Conservation (phyloP, 2,888 invertebrate genomes). For the Archips crataeganus region DNA sequence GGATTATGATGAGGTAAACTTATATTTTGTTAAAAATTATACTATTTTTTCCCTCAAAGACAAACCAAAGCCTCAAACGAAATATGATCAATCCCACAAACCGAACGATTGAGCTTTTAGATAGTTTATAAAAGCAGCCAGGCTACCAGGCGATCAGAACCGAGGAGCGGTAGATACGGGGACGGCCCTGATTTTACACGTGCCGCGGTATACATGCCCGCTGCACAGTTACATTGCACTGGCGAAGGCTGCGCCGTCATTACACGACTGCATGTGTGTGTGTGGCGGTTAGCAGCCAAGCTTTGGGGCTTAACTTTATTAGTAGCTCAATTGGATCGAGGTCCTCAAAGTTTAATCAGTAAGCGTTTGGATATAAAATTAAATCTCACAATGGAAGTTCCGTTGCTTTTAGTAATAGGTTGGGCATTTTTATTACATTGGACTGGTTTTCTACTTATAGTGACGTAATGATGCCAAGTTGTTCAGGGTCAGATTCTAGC, state of each 20-base stretch:
- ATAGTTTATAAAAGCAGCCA: slow-evolving; percentile 50
- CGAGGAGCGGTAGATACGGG: slow-evolving; percentile 50
- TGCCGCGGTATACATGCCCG: slow-evolving; percentile 59
- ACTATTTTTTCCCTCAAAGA: slow-evolving; percentile 7
- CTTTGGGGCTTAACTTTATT: slow-evolving; percentile 80
- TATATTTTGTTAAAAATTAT: neutral
- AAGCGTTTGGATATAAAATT: slow-evolving; percentile 56
- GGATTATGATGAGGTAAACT: neutral
- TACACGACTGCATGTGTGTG: slow-evolving; percentile 55
- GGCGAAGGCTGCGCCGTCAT: slow-evolving; percentile 74
- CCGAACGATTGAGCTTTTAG: slow-evolving; percentile 43
- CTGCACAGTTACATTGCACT: slow-evolving; percentile 70
- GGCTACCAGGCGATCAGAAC: slow-evolving; percentile 70
- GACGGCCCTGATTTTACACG: slow-evolving; percentile 72
- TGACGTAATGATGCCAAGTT: neutral
- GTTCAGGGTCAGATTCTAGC: too few relatives aligned
- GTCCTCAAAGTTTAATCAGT: slow-evolving; percentile 62
- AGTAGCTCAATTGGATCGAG: slow-evolving; percentile 74
- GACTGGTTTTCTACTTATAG: neutral
- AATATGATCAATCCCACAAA: slow-evolving; percentile 41
- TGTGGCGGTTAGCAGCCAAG: slow-evolving; percentile 64
- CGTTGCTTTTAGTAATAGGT: neutral
- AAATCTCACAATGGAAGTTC: neutral
- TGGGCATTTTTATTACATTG: too few relatives aligned
- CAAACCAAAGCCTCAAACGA: slow-evolving; percentile 5